phyloP scores from a whole-genome alignment of 1,140 invertebrate species.

The Drosophila bocqueti region DNA sequence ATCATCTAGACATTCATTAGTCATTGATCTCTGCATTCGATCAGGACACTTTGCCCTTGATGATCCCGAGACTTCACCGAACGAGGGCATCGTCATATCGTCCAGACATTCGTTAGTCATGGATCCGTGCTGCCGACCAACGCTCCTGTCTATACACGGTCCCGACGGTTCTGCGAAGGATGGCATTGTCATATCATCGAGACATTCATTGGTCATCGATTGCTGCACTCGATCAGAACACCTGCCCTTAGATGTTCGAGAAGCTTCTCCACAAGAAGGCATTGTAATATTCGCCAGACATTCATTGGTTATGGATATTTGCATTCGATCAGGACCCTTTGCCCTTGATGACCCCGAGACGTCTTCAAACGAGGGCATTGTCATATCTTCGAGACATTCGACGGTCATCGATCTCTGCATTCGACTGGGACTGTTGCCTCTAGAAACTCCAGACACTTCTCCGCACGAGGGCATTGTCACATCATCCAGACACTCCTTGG shows the following conservation, averaged over 20 bases:
- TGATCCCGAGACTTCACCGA: background rate
- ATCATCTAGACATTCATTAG: background rate
- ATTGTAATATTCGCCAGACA: no score
- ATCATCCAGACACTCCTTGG: constrained; percentile 36
- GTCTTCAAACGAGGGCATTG: no score
- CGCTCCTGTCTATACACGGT: no score
- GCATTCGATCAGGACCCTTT: no score
- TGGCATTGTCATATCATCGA: constrained; percentile 28
- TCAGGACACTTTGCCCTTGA: background rate
- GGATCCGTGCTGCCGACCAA: background rate
- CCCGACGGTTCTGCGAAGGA: background rate
- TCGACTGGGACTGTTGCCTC: no score
- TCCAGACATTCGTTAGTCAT: constrained; percentile 27
- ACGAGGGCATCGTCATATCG: constrained; percentile 27
- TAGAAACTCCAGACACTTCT: no score
- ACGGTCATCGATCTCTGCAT: no score
- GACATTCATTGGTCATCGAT: constrained; percentile 10
- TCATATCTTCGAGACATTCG: no score
- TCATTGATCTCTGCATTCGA: background rate
- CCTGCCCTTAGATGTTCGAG: background rate
- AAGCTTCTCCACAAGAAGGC: background rate
- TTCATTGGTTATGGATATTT: no score
- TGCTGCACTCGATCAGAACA: background rate
- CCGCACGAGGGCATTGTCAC: constrained; percentile 14
- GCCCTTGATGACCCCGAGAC: no score